Conservation (phyloP, 1,140 invertebrate genomes). For the Chymomyza costata region DNA sequence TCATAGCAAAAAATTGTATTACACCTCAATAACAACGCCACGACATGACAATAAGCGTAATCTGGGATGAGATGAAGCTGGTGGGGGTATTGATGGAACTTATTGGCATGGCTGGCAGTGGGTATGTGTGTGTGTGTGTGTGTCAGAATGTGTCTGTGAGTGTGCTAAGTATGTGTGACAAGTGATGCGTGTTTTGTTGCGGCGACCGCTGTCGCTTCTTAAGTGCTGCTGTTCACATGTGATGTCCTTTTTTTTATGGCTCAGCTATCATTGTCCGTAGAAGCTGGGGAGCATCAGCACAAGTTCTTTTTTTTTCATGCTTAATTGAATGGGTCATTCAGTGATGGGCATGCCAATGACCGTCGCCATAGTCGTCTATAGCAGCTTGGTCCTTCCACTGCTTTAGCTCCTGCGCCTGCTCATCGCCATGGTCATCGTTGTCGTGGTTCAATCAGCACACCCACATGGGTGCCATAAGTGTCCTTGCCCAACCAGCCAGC, state of each 20-base stretch:
- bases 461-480: constrained; percentile 46
- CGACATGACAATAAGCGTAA: constrained; percentile 60
- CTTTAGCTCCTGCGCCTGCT: too few species aligned
- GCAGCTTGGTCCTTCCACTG: too few species aligned
- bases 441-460: constrained; percentile 14
- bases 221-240: constrained; percentile 49
- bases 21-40: constrained; percentile 75
- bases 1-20: constrained; percentile 74
- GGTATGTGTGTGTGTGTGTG: not conserved
- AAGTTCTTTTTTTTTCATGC: constrained; percentile 60
- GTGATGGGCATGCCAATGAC: constrained; percentile 26
- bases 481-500: constrained; percentile 24
- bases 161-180: constrained; percentile 67
- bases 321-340: constrained; percentile 75
- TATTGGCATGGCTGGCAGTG: constrained; percentile 21
- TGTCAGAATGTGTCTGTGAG: not conserved
- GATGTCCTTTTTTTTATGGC: constrained; percentile 55
- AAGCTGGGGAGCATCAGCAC: too few species aligned
- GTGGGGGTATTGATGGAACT: constrained; percentile 2
- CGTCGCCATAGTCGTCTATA: too few species aligned
- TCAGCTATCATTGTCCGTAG: constrained; percentile 20
- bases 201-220: constrained; percentile 61
- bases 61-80: constrained; percentile 15
- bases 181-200: constrained; percentile 75
- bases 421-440: constrained; percentile 27